Evolutionary conservation across 2,888 invertebrate genomes (phyloP).

Genomic region (Lissonota sp.): DNA sequence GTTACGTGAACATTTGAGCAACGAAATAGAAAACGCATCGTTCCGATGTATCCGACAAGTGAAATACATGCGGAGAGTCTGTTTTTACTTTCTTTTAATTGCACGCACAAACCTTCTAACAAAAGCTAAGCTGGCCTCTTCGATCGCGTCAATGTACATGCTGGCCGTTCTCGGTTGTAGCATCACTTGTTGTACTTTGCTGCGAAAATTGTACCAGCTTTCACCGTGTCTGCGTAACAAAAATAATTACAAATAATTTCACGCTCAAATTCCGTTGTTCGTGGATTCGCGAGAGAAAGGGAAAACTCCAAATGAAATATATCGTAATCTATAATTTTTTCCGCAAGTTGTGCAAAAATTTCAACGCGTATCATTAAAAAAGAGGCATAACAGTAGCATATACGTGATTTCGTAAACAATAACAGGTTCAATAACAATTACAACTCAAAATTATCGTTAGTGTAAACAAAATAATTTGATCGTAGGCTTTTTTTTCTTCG

Average conservation of each 20-base stretch:
- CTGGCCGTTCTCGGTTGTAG: conserved; percentile 90
- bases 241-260: conserved; percentile 36
- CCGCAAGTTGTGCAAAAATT: too few relatives aligned
- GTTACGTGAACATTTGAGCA: not conserved
- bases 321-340: conserved; percentile 13
- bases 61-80: not conserved
- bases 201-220: conserved; percentile 91
- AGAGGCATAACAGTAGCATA: too few relatives aligned
- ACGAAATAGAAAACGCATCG: not conserved
- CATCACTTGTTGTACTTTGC: conserved; percentile 91
- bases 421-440: too few relatives aligned
- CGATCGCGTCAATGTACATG: conserved; percentile 89
- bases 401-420: too few relatives aligned
- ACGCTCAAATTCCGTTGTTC: not conserved
- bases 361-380: too few relatives aligned
- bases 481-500: too few relatives aligned
- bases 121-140: conserved; percentile 89
- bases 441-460: too few relatives aligned
- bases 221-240: conserved; percentile 89
- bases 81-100: conserved; percentile 39
- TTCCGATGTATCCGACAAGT: not conserved
- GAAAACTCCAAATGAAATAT: conserved; percentile 1
- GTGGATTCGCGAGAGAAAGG: not conserved
- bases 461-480: too few relatives aligned
- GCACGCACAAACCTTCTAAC: conserved; percentile 85